Percentiles rank a stretch among this genome's conserved stretches.
Evolutionary conservation across 2,113 vertebrate species (phyloP).

Genomic region (Pavo muticus): DNA sequence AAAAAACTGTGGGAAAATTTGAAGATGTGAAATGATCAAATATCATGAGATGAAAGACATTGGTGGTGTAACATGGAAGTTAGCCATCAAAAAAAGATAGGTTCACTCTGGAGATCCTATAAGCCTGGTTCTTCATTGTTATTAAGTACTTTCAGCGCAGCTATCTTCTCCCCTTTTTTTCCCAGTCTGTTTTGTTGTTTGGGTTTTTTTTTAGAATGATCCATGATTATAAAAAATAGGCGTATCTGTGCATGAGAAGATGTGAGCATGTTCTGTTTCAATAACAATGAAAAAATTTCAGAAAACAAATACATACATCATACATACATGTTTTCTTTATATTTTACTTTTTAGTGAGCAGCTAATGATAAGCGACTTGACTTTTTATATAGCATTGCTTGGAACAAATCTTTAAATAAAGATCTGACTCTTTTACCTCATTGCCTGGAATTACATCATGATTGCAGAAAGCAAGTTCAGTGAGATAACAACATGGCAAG

Average conservation of each 20-base stretch:
- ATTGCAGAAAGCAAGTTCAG: neutral
- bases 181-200: fast-evolving
- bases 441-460: neutral
- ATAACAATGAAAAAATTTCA: neutral
- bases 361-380: neutral
- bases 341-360: neutral
- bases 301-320: neutral
- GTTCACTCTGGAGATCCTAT: neutral
- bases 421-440: neutral
- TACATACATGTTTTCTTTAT: neutral
- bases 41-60: neutral
- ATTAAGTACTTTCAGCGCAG: neutral
- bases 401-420: neutral
- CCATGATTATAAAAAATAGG: neutral
- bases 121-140: neutral
- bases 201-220: neutral
- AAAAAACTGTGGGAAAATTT: neutral
- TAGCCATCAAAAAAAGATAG: neutral
- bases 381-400: neutral
- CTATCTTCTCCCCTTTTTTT: neutral
- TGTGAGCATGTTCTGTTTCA: neutral
- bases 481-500: neutral
- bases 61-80: neutral
- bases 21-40: neutral
- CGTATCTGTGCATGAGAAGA: neutral